Percentiles rank a stretch among this genome's conserved stretches.
Evolutionary conservation across 1,140 invertebrate species (phyloP).

Genomic region (Drosophila mauritiana): DNA sequence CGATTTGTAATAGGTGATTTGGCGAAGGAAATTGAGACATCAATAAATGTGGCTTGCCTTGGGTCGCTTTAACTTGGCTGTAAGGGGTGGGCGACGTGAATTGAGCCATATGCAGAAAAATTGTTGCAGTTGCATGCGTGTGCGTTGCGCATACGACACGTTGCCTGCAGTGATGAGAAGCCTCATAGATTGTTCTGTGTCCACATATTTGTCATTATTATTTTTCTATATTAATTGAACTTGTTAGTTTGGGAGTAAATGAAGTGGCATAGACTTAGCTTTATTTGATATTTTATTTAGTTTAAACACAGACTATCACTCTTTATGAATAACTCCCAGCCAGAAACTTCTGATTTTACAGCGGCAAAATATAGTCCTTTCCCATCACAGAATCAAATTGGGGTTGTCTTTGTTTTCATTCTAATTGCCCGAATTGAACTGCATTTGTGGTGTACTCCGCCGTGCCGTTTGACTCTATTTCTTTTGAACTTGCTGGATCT

Average conservation of each 20-base stretch:
- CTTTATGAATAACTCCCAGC: too few relatives aligned
- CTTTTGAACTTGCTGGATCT: slow-evolving; percentile 5
- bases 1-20: slow-evolving; percentile 84
- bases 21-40: slow-evolving; percentile 82
- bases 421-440: slow-evolving; percentile 59
- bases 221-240: too few relatives aligned
- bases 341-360: neutral
- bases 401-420: slow-evolving; percentile 16
- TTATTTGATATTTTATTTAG: too few relatives aligned
- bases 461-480: slow-evolving; percentile 6
- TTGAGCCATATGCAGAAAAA: slow-evolving; percentile 43
- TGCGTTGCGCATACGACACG: slow-evolving; percentile 62
- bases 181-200: neutral
- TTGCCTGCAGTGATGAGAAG: slow-evolving; percentile 12
- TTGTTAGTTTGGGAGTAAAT: too few relatives aligned
- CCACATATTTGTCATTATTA: too few relatives aligned
- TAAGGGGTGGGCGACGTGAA: neutral
- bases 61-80: slow-evolving; percentile 38
- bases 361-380: neutral
- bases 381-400: slow-evolving; percentile 7
- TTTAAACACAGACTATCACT: too few relatives aligned
- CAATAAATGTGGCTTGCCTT: slow-evolving; percentile 77
- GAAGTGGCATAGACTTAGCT: too few relatives aligned
- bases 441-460: slow-evolving; percentile 22
- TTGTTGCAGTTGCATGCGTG: slow-evolving; percentile 22